Evolutionary conservation across 2,113 vertebrate genomes (phyloP).

Genomic region (Cardinalis cardinalis): DNA sequence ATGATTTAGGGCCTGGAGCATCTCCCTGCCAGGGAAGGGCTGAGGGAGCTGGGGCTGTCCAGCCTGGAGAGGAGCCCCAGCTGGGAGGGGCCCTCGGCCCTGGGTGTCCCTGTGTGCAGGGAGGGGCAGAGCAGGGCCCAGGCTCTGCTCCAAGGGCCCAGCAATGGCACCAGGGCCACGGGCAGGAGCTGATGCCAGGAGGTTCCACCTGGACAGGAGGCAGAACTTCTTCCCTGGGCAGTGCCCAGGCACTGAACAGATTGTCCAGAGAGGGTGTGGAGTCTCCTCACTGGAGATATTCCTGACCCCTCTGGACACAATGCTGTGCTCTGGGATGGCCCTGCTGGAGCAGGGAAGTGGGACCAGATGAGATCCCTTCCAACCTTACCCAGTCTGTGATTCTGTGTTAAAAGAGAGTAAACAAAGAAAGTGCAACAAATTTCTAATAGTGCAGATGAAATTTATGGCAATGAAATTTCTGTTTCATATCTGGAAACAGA

Average conservation of each 20-base stretch:
- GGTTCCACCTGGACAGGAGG: background rate
- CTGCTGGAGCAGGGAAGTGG: background rate
- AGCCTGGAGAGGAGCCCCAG: background rate
- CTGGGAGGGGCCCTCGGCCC: background rate
- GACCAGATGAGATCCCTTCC: background rate
- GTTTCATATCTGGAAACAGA: background rate
- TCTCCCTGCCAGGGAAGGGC: background rate
- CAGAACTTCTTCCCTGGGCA: background rate
- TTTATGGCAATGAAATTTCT: background rate
- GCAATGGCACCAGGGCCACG: background rate
- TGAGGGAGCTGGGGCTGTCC: background rate
- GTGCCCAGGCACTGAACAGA: rapidly evolving
- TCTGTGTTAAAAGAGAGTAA: background rate
- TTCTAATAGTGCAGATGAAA: background rate
- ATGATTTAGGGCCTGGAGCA: background rate
- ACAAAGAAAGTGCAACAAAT: background rate
- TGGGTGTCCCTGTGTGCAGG: background rate
- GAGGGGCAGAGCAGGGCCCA: background rate
- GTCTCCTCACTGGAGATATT: background rate
- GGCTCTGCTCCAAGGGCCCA: background rate
- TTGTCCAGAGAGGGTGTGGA: background rate
- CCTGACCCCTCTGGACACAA: rapidly evolving
- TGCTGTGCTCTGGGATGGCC: background rate
- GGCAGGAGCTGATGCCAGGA: background rate
- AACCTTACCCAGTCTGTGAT: background rate